Base-by-base conservation (phyloP, 1,140 invertebrate species). In the Eufriesea mexicana region DNA sequence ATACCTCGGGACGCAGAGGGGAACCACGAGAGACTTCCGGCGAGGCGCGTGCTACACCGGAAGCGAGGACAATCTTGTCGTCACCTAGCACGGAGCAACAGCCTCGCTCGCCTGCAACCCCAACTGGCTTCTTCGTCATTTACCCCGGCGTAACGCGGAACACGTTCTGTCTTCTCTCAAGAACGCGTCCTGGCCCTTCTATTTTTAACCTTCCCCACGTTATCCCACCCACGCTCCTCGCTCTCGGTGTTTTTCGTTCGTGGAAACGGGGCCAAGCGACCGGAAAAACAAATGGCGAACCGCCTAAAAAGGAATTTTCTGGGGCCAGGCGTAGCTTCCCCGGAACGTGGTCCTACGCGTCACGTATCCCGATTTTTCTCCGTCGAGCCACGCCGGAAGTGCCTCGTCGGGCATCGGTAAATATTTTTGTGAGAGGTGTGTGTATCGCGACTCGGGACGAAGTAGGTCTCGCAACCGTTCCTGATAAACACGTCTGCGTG, bases 31-130 rank as follows among this genome's bases (percentile, higher is more conserved):
- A 67, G 83, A 90, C 89, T 91, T 92, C 91, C 92, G 91, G 88
- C 64, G 77, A 67, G 79, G 89, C 92, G 89, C 91, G 91, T 90
- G 92, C 90, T 85, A 79, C 85, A 84, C 91, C 91, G 92, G 91
- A 92, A 93, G 89, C 82, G 79, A 84, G 66, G 88, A 81, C 84
- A 87, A 85, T 86, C 88, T 89, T 89, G 87, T 92, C 91, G 87
- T 91, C 91, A 84, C 89, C 86, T 90, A 84, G 66, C 72, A 57
- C 25, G 49, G 68, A 25, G 25, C 59, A 67, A 70, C 73, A 76
- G 57, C 73, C 77, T 67, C 57, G 7, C n/a, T 25, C 66, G 61
- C 72, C 70, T 66, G 55, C 42, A 54, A 66, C 62, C 77, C 77
- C 71, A n/a, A 47, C 76, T 59, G 83, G 49, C 61, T 66, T 66